Conservation (phyloP, 2,113 vertebrate species). For the Gnathonemus longibarbis region DNA sequence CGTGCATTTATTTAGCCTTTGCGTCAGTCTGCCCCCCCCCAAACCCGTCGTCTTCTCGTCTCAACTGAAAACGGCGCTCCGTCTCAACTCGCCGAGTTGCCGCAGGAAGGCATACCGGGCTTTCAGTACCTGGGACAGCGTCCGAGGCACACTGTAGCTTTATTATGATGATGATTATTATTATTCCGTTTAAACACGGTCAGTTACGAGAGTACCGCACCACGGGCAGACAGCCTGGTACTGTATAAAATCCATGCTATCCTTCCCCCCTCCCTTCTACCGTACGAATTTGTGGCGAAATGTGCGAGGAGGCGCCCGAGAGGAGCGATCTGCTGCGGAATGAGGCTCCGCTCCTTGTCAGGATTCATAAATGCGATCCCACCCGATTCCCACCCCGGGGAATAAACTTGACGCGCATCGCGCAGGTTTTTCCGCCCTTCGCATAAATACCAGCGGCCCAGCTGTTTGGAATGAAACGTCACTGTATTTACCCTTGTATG, state of each 20-base stretch:
- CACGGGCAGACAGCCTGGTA: background rate
- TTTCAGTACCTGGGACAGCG: slow-evolving; percentile 15
- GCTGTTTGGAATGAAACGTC: background rate
- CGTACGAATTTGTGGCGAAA: slow-evolving; percentile 13
- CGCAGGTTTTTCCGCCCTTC: background rate
- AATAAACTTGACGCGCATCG: background rate
- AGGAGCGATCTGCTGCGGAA: slow-evolving; percentile 47
- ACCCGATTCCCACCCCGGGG: slow-evolving; percentile 3
- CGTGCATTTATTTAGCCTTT: slow-evolving; percentile 42
- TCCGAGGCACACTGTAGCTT: slow-evolving; percentile 3
- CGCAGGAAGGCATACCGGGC: slow-evolving; percentile 30
- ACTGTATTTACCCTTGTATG: background rate
- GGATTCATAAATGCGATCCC: background rate
- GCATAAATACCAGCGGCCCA: background rate
- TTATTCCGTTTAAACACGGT: background rate
- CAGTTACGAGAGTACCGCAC: background rate
- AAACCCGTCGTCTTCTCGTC: slow-evolving; percentile 14
- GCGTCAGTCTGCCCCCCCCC: background rate
- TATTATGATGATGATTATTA: background rate
- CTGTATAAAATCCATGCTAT: background rate
- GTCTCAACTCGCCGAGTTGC: slow-evolving; percentile 37
- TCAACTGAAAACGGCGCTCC: slow-evolving; percentile 24
- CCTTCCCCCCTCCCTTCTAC: background rate
- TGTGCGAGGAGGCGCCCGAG: slow-evolving; percentile 27
- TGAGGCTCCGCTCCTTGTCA: slow-evolving; percentile 31